A percentile compares a stretch with the other conserved stretches of the same genome.
Evolutionary conservation across 2,888 invertebrate genomes (phyloP).

Genomic region (Sicus ferrugineus): DNA sequence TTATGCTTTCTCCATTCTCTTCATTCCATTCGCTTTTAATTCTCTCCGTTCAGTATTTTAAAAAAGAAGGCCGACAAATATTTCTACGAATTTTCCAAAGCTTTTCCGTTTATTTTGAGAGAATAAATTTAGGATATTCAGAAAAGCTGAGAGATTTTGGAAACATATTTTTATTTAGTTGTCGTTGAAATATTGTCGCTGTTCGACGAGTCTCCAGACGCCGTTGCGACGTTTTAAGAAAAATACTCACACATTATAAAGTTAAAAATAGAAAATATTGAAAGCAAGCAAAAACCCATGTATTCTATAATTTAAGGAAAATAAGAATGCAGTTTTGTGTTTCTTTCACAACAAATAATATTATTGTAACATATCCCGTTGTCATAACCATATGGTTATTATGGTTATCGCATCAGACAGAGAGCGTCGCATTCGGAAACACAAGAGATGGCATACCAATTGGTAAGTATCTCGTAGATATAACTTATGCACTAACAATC

Average conservation of each 20-base stretch:
- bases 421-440: background rate
- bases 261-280: no score
- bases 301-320: no score
- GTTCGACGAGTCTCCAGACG: no score
- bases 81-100: conserved; percentile 18
- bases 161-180: conserved; percentile 21
- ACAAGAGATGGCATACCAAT: conserved; percentile 15
- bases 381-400: background rate
- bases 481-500: background rate
- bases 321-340: background rate
- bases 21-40: no score
- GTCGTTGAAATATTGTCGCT: conserved; percentile 3
- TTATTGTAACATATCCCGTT: background rate
- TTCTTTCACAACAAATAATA: background rate
- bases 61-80: background rate
- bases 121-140: background rate
- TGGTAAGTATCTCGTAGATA: conserved; percentile 5
- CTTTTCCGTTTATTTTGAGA: background rate
- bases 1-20: no score
- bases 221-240: no score
- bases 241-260: no score
- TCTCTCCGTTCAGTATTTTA: no score
- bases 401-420: background rate
- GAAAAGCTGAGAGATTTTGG: conserved; percentile 5
- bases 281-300: no score